Base-by-base conservation (phyloP, 1,140 invertebrate species). In the Cydia fagiglandana region DNA sequence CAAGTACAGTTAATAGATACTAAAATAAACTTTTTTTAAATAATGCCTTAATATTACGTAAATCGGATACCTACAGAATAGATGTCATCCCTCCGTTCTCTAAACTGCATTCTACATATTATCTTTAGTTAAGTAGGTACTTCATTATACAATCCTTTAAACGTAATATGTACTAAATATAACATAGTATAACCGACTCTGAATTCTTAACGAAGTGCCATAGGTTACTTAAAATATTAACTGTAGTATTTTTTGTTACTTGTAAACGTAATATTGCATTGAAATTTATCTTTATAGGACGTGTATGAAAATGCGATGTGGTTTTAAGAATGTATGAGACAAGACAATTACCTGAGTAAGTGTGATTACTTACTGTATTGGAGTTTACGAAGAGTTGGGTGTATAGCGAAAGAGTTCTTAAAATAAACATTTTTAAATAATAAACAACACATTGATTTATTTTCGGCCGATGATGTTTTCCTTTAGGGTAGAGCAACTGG, bases 261-360 rank as follows among this genome's bases (percentile, higher is more conserved):
- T 68, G 64, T 10, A 7, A 68, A 70, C 13, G 30, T 41, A 68
- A 70, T 70, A 70, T 17, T 34, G 64, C 64, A 68, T 70, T 41
- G 34, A 38, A 70, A 70, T 17, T 70, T 70, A 41, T 70, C 4
- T 68, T 70, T 70, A 70, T 70, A 38, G 66, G 34, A 34, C 66
- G 30, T 70, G 66, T 70, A 17, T 70, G 30, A 70, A 70, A 70
- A 70, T 70, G 66, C 66, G 17, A 70, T 70, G 66, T 70, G 30
- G 66, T 70, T 70, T 70, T 70, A 70, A 70, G 66, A 70, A 70
- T 70, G 66, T 70, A 70, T 70, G 66, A 70, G 66, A 68, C 66
- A 70, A 70, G 28, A 70, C 66, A 70, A 70, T 70, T 70, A 70
- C 34, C 66, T 17, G 34, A 41, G 13, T 38, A 20, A 41, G 66